phyloP scores from a whole-genome alignment of 2,113 vertebrate genomes.

The Lota lota region DNA sequence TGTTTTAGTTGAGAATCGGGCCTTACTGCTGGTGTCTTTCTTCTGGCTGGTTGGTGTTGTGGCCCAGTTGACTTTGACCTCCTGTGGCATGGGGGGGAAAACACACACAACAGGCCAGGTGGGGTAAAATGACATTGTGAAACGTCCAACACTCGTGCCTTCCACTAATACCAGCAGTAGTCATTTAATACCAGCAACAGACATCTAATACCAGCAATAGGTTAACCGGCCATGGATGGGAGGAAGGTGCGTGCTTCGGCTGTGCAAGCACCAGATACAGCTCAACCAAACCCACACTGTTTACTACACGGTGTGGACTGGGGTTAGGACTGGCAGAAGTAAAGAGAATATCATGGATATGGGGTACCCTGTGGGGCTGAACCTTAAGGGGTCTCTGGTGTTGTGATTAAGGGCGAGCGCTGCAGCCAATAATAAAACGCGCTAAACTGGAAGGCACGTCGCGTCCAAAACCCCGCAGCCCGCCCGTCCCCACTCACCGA shows the following conservation, averaged over 20 bases:
- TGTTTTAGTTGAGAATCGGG: background rate
- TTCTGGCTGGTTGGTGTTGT: conserved; percentile 99
- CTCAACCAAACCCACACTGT: too few relatives aligned
- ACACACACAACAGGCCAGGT: conserved; percentile 32
- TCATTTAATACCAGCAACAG: too few relatives aligned
- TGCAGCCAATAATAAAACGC: too few relatives aligned
- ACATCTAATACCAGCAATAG: too few relatives aligned
- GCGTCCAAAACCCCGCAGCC: conserved; percentile 19
- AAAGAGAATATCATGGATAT: too few relatives aligned
- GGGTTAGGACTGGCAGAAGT: background rate
- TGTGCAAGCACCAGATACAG: too few relatives aligned
- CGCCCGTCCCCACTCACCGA: conserved; percentile 76
- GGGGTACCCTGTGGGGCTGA: too few relatives aligned
- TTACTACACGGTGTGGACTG: background rate
- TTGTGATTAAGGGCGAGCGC: too few relatives aligned
- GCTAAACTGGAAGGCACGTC: background rate
- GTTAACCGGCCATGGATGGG: too few relatives aligned
- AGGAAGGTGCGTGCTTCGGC: too few relatives aligned
- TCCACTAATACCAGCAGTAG: background rate
- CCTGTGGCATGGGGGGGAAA: conserved; percentile 70
- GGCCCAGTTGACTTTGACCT: conserved; percentile 99
- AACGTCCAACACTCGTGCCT: conserved; percentile 15
- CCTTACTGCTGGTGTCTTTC: conserved; percentile 99
- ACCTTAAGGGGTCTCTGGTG: too few relatives aligned
- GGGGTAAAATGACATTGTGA: conserved; percentile 54